Base-by-base conservation (phyloP, 2,797 vertebrate species). In the Clamator glandarius region DNA sequence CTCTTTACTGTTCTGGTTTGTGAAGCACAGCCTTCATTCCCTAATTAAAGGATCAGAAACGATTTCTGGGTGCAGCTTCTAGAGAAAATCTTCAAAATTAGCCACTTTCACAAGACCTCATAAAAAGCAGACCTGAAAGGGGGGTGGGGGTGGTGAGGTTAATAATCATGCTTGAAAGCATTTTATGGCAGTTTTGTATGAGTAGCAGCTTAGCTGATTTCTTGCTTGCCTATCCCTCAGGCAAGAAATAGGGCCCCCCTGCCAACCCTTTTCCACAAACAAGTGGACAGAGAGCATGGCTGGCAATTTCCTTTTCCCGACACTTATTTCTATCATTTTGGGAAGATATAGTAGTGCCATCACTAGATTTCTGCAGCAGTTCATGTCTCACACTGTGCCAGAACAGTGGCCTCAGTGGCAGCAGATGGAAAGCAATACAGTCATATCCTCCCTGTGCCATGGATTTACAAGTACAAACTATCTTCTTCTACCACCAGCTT, bases 251-350 rank as follows among this genome's bases (percentile, higher is more conserved):
- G 11, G 15, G 25, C 31, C n/a, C 39, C 90, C 59, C 63, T 90
- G 75, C 48, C 63, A 82, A 44, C 19, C 5, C 72, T 64, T 69
- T 59, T 70, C 54, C 41, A 44, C 10, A 29, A 66, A 12, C 42
- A 50, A 35, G 0, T 15, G 54, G 50, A 70, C 59, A 77, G 44
- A 79, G 25, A 79, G 25, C 24, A 36, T 1, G 35, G 44, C 51
- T 50, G 55, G 88, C 63, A 75, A 16, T 94, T 87, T 94, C 86
- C 70, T 74, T 78, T 86, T 88, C 70, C 90, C 88, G 68, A 80
- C 41, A 11, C 29, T 94, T 73, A n/a, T 25, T 74, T 84, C 84
- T 69, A 88, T 55, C 58, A 39, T 75, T 35, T 35, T 90, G 84
- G 78, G n/a, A 93, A 92, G 52, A 26, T 70, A 54, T 9, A 87